Conservation (phyloP, 2,797 vertebrate species). For the Pteropus rufus region DNA sequence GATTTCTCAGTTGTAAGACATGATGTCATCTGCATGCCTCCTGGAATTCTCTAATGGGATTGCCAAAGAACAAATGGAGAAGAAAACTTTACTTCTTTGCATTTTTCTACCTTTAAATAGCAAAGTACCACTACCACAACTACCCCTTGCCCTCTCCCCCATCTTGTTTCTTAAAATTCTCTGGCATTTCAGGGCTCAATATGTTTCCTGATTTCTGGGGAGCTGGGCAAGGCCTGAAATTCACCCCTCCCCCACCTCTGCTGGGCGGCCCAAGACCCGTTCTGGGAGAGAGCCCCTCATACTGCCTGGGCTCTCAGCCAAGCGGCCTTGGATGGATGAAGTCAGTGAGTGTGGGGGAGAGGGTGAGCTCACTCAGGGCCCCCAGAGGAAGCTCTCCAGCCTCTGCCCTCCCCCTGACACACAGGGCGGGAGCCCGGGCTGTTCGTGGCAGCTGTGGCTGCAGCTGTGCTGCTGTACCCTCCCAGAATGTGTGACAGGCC, state of each 20-base stretch:
- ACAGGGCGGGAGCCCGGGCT: background rate
- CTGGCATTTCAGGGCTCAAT: background rate
- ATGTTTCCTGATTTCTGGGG: background rate
- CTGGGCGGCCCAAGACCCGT: background rate
- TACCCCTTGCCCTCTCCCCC: background rate
- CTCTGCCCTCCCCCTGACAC: background rate
- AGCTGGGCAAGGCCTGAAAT: background rate
- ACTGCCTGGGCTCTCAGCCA: constrained; percentile 51
- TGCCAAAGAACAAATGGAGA: constrained; percentile 51
- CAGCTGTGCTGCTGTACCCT: constrained; percentile 55
- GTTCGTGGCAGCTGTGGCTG: constrained; percentile 55
- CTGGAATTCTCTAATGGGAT: constrained; percentile 22
- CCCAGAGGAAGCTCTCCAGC: constrained; percentile 24
- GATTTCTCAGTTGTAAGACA: constrained; percentile 25
- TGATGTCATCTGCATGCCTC: constrained; percentile 41
- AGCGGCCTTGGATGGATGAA: constrained; percentile 1
- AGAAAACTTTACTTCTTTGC: constrained; percentile 10
- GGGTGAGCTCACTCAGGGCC: constrained; percentile 40
- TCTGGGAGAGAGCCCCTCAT: background rate
- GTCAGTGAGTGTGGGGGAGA: background rate
- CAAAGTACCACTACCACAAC: background rate
- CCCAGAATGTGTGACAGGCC: constrained; percentile 55
- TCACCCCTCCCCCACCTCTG: background rate
- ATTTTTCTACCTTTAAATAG: constrained; percentile 32
- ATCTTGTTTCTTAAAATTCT: background rate